Base-by-base conservation (phyloP, 1,140 invertebrate species). In the Palaemon carinicauda region DNA sequence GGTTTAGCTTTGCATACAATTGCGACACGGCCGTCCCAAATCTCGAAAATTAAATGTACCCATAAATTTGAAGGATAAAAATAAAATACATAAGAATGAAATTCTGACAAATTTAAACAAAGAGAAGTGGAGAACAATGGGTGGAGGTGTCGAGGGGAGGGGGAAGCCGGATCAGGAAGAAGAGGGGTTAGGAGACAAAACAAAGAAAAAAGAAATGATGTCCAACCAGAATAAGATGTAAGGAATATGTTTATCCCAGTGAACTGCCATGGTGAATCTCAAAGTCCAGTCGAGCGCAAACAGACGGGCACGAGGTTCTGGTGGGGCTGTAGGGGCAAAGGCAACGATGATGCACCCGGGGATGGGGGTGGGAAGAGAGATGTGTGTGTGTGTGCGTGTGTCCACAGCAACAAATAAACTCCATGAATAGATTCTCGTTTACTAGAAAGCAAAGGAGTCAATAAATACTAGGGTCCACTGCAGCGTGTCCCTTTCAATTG, bases 401-500 rank as follows among this genome's bases (percentile, higher is more conserved):
- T 71, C 52, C 31, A 65, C 56, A n/a, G 60, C 29, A 56, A 81
- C 80, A 81, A 81, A 81, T 81, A 81, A 69, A 50, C 33, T 41
- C n/a, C 2, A 19, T 81, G 60, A 81, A 81, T 80, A 65, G 54
- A n/a, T 21, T 41, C 19, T 65, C n/a, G 19, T 33, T 33, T 56
- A 33, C 31, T 31, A 21, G 50, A 41, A 80, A 65, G 33, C 60
- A 14, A 19, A 69, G 29, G 15, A 69, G 52, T 71, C 80, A 71
- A 81, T 81, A 81, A 81, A 81, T 81, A 81, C 69, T 81, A 51
- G 80, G 24, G 80, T 29, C 10, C 19, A 27, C 33, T 50, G 80
- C 80, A 69, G 21, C 80, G n/a, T 41, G 53, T 19, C 56, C 80
- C 71, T 51, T 65, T 81, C 56, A 52, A 50, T 60, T 41, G 69